A percentile compares a stretch with the other conserved stretches of the same genome.
phyloP scores from a whole-genome alignment of 35 echinoderm and acorn worm species.

The Apostichopus californicus region DNA sequence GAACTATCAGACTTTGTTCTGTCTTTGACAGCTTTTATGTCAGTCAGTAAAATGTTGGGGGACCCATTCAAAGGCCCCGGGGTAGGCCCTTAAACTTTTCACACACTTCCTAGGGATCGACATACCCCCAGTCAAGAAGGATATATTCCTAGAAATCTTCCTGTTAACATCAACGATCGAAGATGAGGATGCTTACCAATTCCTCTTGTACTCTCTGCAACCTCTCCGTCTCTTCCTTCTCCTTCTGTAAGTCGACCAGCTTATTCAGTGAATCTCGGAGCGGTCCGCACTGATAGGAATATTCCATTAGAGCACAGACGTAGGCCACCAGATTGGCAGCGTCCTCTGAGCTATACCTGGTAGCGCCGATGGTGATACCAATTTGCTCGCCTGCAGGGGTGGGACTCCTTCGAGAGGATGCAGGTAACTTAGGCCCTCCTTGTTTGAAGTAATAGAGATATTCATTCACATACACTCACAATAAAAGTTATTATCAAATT shows the following conservation, averaged over 20 bases:
- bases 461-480: no score
- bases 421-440: constrained; percentile 75
- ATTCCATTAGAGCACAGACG: constrained; percentile 92
- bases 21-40: no score
- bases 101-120: no score
- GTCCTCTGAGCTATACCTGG: constrained; percentile 98
- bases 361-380: constrained; percentile 93
- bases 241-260: constrained; percentile 74
- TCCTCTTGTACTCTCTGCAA: constrained; percentile 93
- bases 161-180: no score
- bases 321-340: constrained; percentile 92
- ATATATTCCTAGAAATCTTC: no score
- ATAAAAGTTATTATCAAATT: not conserved
- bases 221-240: constrained; percentile 84
- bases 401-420: constrained; percentile 75
- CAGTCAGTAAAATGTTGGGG: no score
- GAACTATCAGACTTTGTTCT: no score
- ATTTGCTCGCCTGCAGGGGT: constrained; percentile 54
- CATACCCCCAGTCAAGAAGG: no score
- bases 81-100: no score
- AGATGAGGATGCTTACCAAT: constrained; percentile 66
- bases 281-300: constrained; percentile 89
- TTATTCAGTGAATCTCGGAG: constrained; percentile 70
- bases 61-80: no score
- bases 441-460: not conserved